phyloP scores from a whole-genome alignment of 2,888 invertebrate species.

The Diaperis boleti region DNA sequence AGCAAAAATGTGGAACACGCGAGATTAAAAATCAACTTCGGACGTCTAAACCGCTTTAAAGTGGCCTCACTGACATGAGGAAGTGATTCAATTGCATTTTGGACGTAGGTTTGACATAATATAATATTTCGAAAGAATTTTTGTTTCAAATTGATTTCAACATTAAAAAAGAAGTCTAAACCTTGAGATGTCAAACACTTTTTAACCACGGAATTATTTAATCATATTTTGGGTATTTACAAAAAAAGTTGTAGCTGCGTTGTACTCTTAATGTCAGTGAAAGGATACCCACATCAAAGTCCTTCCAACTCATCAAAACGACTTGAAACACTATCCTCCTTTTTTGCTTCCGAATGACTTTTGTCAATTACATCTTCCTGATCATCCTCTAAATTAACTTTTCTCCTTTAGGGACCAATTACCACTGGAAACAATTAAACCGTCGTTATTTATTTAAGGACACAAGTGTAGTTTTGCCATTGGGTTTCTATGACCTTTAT shows the following conservation, averaged over 20 bases:
- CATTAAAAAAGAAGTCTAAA: conserved; percentile 1
- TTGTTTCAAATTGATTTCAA: too few relatives aligned
- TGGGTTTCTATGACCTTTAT: conserved; percentile 14
- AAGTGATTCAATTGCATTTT: too few relatives aligned
- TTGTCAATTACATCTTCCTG: too few relatives aligned
- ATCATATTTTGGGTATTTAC: background rate
- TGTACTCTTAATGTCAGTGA: background rate
- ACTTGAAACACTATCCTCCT: too few relatives aligned
- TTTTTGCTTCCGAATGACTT: too few relatives aligned
- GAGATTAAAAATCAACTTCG: background rate
- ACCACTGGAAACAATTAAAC: background rate
- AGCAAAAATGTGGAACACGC: background rate
- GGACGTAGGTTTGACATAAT: too few relatives aligned
- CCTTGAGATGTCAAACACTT: conserved; percentile 17
- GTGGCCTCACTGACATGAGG: too few relatives aligned
- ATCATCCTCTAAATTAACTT: background rate
- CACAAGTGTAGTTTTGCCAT: background rate
- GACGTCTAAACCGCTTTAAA: too few relatives aligned
- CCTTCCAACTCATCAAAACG: too few relatives aligned
- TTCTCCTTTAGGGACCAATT: background rate
- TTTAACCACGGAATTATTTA: conserved; percentile 11
- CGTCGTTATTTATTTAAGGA: too few relatives aligned
- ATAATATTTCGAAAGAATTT: too few relatives aligned
- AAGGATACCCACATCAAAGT: background rate
- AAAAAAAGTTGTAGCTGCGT: background rate